Base-by-base conservation (phyloP, 2,113 vertebrate species). In the Varanus salvator region DNA sequence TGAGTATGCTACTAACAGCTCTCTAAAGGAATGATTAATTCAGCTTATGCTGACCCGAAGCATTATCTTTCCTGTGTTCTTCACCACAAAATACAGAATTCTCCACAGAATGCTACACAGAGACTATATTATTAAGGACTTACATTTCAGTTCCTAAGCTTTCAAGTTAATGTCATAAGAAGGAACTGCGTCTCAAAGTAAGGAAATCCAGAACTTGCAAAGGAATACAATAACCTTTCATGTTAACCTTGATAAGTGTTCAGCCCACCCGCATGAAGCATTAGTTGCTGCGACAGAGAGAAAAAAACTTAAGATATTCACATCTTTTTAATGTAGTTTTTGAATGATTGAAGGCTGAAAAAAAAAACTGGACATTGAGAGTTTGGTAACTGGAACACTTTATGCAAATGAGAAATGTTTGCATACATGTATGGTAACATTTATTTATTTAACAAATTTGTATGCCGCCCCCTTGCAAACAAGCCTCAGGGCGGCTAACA, bases 1-100 rank as follows among this genome's bases (percentile, higher is more conserved):
- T 1, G 38, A 92, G 66, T 75, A 82, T 75, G 19, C 82, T 92
- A 11, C 1, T 48, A 80, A 93, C 93, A 95, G 4, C 2, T 0
- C n/a, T 85, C 86, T 75, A 76, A 90, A 89, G 77, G 95, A 93
- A 93, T 91, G 91, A 92, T 90, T n/a, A 74, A 27, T 89, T 93
- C 90, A 80, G 38, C 12, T 91, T 90, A 89, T 80, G 75, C 57
- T 83, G 50, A 93, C 48, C 80, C 75, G 9, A 4, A 71, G 82
- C 50, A 85, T 87, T 77, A 89, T 38, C 80, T 5, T 66, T 38
- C 77, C 9, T 60, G 6, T 69, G 34, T 86, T 94, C 72, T 78
- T 31, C 50, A n/a, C 48, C 19, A 48, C 4, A 25, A 3, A 54
- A 34, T 2, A 38, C 64, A 83, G 75, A 38, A 89, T 76, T 87